Base-by-base conservation (phyloP, 2,113 vertebrate genomes). In the Jacana jacana region DNA sequence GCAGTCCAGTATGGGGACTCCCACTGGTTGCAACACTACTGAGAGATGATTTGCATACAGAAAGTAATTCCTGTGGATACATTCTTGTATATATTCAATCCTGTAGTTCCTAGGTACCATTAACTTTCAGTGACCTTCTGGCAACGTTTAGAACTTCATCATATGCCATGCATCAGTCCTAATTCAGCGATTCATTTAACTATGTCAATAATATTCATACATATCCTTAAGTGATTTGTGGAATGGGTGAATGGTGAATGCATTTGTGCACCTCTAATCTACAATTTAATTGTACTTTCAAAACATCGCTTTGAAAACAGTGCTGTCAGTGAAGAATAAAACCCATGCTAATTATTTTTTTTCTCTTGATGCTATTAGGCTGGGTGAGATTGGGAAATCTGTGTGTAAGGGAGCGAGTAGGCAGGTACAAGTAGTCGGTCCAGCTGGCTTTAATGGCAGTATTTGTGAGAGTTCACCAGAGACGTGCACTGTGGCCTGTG, bases 31-130 rank as follows among this genome's bases (percentile, higher is more conserved):
- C 93, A 73, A 31, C 73, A 4, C 65, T 24, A 54, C 71, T 20
- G 27, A 15, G 17, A 91, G 49, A 19, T n/a, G 31, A 31, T 20
- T 49, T 51, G 70, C 82, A 65, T 63, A 17, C 60, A 39, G 31
- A 49, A 57, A n/a, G 46, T 16, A 11, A 11, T 14, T 23, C 0
- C 0, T 17, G 54, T 25, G 28, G 35, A 27, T 31, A 8, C 20
- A 1, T 76, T 11, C 57, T 9, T 25, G 42, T 28, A 0, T 52
- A 37, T 23, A 6, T 39, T 17, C 46, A n/a, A 0, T 19, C 58
- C 88, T 42, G n/a, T 46, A 11, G 35, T 49, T 10, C 63, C 72
- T 65, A 31, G 51, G 70, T 52, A 7, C 66, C 48, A 17, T 1
- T 81, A 58, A 17, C 18, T 66, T 39, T 1, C 77, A 11, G 55